phyloP scores from a whole-genome alignment of 2,888 invertebrate genomes.

The Tenthredo notha region DNA sequence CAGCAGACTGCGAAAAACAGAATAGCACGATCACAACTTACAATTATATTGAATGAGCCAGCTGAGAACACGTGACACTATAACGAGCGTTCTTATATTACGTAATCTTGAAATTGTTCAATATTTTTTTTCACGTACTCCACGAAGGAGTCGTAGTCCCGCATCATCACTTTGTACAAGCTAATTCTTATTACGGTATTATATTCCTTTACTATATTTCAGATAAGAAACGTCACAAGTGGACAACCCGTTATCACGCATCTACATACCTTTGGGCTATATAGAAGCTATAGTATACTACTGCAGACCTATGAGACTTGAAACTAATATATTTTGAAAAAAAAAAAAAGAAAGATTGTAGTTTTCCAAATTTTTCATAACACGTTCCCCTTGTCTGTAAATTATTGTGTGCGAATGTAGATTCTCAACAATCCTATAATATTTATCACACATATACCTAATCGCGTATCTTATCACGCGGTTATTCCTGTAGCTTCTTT shows the following conservation, averaged over 20 bases:
- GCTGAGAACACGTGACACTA: slow-evolving; percentile 23
- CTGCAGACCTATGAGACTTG: background rate
- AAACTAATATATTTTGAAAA: background rate
- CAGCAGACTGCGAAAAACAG: background rate
- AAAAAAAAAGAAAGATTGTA: too few relatives aligned
- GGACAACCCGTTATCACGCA: slow-evolving; percentile 18
- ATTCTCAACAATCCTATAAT: background rate
- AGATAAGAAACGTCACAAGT: slow-evolving; percentile 36
- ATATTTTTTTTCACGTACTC: background rate
- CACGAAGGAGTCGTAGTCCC: background rate
- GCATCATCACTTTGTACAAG: background rate
- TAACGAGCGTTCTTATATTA: background rate
- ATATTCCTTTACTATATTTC: slow-evolving; percentile 15
- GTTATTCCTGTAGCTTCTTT: background rate
- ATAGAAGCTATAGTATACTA: background rate
- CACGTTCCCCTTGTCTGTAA: too few relatives aligned
- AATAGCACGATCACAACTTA: background rate
- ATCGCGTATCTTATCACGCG: background rate
- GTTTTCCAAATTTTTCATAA: too few relatives aligned
- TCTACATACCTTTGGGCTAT: slow-evolving; percentile 13
- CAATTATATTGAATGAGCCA: background rate
- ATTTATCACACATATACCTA: background rate
- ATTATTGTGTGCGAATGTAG: too few relatives aligned
- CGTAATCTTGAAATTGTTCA: slow-evolving; percentile 23
- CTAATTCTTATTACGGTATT: background rate